Evolutionary conservation across 1,140 invertebrate species (phyloP), one percentile per base, ranked within the genome.

Genomic region (Steinernema feltiae): DNA sequence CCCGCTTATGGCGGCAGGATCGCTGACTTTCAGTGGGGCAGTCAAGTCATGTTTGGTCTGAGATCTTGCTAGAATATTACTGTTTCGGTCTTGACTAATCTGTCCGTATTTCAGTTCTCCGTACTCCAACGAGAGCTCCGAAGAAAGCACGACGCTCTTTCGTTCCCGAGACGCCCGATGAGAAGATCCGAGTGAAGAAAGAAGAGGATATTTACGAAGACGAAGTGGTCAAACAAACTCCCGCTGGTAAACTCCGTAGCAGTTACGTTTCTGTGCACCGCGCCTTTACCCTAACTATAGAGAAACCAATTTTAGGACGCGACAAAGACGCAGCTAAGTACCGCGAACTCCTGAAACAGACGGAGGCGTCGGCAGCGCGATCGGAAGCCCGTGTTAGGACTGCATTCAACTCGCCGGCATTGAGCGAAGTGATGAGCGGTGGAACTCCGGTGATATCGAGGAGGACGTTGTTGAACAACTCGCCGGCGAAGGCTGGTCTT

Each of bases 301-400:
- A n/a, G n/a, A n/a, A n/a, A 27, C 53, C 3, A 17, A 27, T 63
- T 63, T 63, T 63, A 63, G 53, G 53, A 63, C 12, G 24, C 7
- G 53, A 63, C 53, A 63, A 63, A 27, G 53, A 63, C 53, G 53
- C 53, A n/a, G 53, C 53, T 3, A 63, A 63, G 53, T 63, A 63
- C 53, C 15, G 53, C 7, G 53, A 63, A 21, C 53, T 63, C 12
- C 53, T 63, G 24, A 63, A 63, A 21, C 53, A 63, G 24, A 21
- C 53, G 15, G 24, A 63, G 24, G 15, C 24, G 3, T 17, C 53
- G 24, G 24, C 12, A 21, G 12, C 12, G 24, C 12, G 53, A 15
- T 15, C 53, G 24, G 41, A 63, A 63, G 53, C 53, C 3, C 12
- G 53, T 3, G 12, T 27, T 12, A 63, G 24, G 53, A 63, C 2